Percentiles rank a stretch among this genome's conserved stretches.
These are phyloP conservation scores for Struthio camelus DNA, from an alignment of 2,113 vertebrate genomes.

Conservation along the genomic window DNA sequence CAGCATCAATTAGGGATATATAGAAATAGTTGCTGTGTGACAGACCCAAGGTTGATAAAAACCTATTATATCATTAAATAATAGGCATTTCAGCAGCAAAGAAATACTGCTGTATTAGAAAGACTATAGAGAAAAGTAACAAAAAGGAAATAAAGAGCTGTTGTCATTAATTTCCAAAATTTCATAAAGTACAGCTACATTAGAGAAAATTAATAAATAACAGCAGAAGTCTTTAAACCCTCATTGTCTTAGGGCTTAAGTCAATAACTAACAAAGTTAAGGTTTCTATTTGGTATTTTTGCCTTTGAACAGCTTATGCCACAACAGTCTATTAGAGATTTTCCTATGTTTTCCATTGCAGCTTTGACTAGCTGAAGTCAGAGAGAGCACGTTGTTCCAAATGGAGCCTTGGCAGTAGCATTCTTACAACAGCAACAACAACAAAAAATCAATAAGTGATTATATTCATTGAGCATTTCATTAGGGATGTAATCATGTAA, in stretches of 20 bases:
- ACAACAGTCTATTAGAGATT: not conserved
- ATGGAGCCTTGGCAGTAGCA: not conserved
- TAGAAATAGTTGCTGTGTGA: not conserved
- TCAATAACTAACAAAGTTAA: not conserved
- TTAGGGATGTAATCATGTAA: not conserved
- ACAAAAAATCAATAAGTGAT: not conserved
- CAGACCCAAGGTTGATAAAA: not conserved
- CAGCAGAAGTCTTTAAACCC: not conserved
- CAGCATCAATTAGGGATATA: not conserved
- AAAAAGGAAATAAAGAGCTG: not conserved
- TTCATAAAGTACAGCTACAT: not conserved
- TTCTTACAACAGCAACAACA: not conserved
- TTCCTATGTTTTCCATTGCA: not conserved
- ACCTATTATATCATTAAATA: not conserved
- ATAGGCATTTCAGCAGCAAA: not conserved
- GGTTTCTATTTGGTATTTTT: not conserved
- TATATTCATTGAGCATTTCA: not conserved
- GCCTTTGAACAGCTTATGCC: not conserved
- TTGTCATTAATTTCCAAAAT: not conserved
- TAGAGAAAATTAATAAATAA: not conserved
- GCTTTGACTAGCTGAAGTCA: not conserved
- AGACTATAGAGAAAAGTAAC: not conserved
- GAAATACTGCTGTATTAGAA: not conserved
- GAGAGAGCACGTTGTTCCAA: not conserved
- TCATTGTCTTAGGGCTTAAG: not conserved